Evolutionary conservation across 2,113 vertebrate species (phyloP).

Genomic region (Marmota flaviventris): DNA sequence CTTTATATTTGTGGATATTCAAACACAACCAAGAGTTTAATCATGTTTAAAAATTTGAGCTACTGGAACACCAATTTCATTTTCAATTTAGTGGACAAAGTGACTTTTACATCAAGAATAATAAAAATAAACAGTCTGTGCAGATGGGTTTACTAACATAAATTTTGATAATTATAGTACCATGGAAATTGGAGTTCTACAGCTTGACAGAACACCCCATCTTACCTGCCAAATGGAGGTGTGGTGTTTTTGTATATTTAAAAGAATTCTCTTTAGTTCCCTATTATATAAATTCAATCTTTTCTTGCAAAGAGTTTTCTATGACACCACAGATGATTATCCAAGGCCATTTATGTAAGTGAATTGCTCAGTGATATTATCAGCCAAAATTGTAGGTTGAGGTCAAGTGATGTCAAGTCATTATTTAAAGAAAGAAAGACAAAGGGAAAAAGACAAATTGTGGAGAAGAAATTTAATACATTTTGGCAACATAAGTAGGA

Average conservation of each 20-base stretch:
- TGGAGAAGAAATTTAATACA: constrained; percentile 76
- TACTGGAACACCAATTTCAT: background rate
- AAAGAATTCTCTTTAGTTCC: constrained; percentile 44
- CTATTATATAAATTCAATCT: background rate
- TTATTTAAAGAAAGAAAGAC: constrained; percentile 78
- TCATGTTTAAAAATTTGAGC: constrained; percentile 11
- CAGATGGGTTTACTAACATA: background rate
- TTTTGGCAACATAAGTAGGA: constrained; percentile 71
- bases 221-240: background rate
- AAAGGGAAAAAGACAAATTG: constrained; percentile 72
- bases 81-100: constrained; percentile 36
- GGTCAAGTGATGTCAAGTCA: constrained; percentile 75
- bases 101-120: constrained; percentile 55
- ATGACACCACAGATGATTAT: constrained; percentile 20
- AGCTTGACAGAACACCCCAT: background rate
- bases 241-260: background rate
- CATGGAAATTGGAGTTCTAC: background rate
- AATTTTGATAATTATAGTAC: constrained; percentile 38
- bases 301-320: constrained; percentile 44
- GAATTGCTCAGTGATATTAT: constrained; percentile 74
- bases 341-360: constrained; percentile 70
- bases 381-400: constrained; percentile 78
- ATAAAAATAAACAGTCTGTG: constrained; percentile 1
- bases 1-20: constrained; percentile 3
- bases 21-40: constrained; percentile 20